These are phyloP conservation scores for Galaxias olidus DNA, from an alignment of 2,797 vertebrate species.

Conservation along the genomic window DNA sequence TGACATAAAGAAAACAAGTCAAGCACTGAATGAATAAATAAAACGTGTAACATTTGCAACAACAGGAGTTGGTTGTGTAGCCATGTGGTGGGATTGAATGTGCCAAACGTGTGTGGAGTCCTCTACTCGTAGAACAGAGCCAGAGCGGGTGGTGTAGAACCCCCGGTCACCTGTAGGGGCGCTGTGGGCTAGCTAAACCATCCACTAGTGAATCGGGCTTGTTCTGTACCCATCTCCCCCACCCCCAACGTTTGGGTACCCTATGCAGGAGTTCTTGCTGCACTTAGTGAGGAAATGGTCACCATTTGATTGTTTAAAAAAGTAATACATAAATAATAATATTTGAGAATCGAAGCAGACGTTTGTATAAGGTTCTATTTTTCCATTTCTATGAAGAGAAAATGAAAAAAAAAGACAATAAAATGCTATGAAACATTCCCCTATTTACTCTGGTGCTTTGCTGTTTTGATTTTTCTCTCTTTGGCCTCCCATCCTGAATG, in stretches of 20 bases:
- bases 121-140: no score
- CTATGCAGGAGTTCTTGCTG: slow-evolving; percentile 77
- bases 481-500: slow-evolving; percentile 1
- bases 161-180: no score
- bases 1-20: no score
- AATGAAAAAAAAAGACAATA: slow-evolving; percentile 73
- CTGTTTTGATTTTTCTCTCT: slow-evolving; percentile 37
- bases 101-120: no score
- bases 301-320: slow-evolving; percentile 71
- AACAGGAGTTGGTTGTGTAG: no score
- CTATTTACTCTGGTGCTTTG: slow-evolving; percentile 77
- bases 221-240: slow-evolving; percentile 7
- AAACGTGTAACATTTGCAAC: no score
- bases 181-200: slow-evolving; percentile 1
- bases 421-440: slow-evolving; percentile 95
- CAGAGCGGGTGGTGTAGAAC: no score
- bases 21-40: no score
- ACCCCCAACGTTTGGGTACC: slow-evolving; percentile 9
- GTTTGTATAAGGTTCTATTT: slow-evolving; percentile 98
- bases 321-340: slow-evolving; percentile 46
- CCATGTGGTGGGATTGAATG: no score
- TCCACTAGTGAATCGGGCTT: slow-evolving; percentile 19
- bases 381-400: slow-evolving; percentile 93
- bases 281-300: slow-evolving; percentile 79
- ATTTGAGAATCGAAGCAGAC: slow-evolving; percentile 71